Evolutionary conservation across 2,797 vertebrate species (phyloP), one percentile per base, ranked within the genome.

Genomic region (Arnoldichthys spilopterus): DNA sequence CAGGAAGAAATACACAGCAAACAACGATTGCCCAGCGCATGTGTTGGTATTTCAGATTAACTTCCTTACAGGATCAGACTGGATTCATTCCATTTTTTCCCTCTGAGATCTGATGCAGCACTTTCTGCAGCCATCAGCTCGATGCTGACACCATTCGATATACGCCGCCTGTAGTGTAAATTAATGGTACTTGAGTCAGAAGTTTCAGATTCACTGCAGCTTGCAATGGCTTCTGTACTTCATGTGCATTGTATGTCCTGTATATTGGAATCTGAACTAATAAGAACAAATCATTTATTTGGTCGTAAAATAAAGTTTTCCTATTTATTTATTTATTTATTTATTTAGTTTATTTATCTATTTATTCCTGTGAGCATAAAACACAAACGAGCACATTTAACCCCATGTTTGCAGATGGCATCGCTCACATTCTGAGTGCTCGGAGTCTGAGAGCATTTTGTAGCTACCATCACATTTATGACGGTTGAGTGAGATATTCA

Each of bases 401-500:
- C n/a, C n/a, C 7, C 1, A 16, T n/a, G 7, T 69, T 6, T 51
- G 22, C 32, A 62, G 56, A 62, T 3, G 15, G 15, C 13, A 37
- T 40, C 32, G 3, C 9, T n/a, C 61, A 37, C 18, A 62, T 63
- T 45, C 54, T 71, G 0, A 26, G 4, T 18, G 18, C 9, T 28
- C 12, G 54, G 20, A 26, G 37, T 53, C 28, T 56, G n/a, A 77
- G 76, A 82, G 77, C 68, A 72, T 61, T 47, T 71, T 83, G 72
- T 80, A 78, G 73, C 47, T 82, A 84, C 86, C 84, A 85, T 24
- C 58, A 56, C 70, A 26, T 51, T 79, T 67, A 16, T 86, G 86
- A 81, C 78, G 82, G 86, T 85, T 83, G 80, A 82, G 77, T 82
- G 62, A 84, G 87, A 87, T 83, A 72, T 76, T 85, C 71, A 34